Evolutionary conservation across 2,113 vertebrate genomes (phyloP).

Genomic region (Andinoacara biseriatus): DNA sequence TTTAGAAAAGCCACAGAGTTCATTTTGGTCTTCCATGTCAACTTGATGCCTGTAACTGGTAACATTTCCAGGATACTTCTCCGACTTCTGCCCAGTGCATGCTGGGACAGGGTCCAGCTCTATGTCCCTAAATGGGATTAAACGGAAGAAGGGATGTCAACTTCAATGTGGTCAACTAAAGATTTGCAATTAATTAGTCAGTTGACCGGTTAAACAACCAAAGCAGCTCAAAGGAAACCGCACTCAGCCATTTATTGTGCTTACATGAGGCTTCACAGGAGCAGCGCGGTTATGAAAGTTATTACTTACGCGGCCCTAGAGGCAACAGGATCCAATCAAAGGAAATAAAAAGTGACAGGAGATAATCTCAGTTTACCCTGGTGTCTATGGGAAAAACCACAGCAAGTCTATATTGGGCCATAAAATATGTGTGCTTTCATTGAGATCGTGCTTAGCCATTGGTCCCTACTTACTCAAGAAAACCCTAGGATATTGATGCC

Average conservation of each 20-base stretch:
- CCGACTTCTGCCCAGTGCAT: conserved; percentile 12
- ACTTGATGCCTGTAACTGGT: neutral
- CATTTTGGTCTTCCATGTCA: conserved; percentile 1
- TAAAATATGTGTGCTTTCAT: conserved; percentile 45
- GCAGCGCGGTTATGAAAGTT: conserved; percentile 17
- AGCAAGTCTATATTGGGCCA: conserved; percentile 57
- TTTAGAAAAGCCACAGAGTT: conserved; percentile 35
- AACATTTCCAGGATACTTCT: neutral
- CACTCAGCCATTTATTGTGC: neutral
- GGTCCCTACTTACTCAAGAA: conserved; percentile 4
- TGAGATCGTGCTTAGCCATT: conserved; percentile 21
- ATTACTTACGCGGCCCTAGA: conserved; percentile 32
- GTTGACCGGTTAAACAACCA: conserved; percentile 17
- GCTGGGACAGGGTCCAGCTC: conserved; percentile 18
- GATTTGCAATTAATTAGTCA: conserved; percentile 31
- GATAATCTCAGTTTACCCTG: conserved; percentile 44
- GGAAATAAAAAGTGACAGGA: conserved; percentile 48
- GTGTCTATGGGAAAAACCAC: conserved; percentile 22
- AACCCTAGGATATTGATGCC: conserved; percentile 26
- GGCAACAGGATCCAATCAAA: conserved; percentile 7
- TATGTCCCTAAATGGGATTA: conserved; percentile 46
- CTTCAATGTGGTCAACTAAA: conserved; percentile 32
- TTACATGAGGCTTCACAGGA: conserved; percentile 19
- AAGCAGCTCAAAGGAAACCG: conserved; percentile 29
- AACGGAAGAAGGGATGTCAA: conserved; percentile 48